phyloP scores from a whole-genome alignment of 2,113 vertebrate genomes.

The Accipiter cooperii region DNA sequence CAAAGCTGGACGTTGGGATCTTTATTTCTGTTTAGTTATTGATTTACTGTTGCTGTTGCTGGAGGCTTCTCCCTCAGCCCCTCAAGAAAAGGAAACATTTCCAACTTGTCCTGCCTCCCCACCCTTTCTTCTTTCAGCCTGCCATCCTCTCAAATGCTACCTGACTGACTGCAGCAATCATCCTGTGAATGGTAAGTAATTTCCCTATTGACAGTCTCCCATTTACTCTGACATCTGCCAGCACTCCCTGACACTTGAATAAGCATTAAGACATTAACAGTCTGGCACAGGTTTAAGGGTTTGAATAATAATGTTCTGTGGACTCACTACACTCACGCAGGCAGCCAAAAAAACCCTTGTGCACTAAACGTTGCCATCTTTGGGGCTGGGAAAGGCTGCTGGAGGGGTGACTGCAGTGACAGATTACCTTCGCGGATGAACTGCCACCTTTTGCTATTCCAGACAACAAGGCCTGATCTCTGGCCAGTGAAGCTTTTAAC shows the following conservation, averaged over 20 bases:
- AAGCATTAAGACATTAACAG: constrained; percentile 75
- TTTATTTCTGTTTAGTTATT: neutral
- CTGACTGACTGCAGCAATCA: constrained; percentile 65
- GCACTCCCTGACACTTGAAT: constrained; percentile 69
- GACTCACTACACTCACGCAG: neutral
- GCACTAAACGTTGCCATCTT: neutral
- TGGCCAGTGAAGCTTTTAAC: neutral
- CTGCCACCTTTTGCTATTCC: neutral
- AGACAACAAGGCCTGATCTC: neutral
- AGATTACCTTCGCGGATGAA: neutral
- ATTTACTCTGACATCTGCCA: constrained; percentile 73
- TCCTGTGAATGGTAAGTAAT: constrained; percentile 66
- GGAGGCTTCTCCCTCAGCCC: neutral
- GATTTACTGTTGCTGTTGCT: neutral
- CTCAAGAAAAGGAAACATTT: neutral
- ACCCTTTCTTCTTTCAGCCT: constrained; percentile 17
- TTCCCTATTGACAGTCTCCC: constrained; percentile 71
- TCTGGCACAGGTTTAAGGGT: constrained; percentile 60
- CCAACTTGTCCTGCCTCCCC: neutral
- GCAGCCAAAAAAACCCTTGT: neutral
- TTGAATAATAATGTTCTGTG: constrained; percentile 53
- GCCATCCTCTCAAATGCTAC: constrained; percentile 55
- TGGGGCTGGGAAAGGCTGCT: neutral
- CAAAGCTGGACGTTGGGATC: neutral
- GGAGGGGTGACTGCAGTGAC: neutral